A percentile compares a stretch with the other conserved stretches of the same genome.
Conservation (phyloP, 1,140 invertebrate genomes). For the Pectinophora gossypiella region DNA sequence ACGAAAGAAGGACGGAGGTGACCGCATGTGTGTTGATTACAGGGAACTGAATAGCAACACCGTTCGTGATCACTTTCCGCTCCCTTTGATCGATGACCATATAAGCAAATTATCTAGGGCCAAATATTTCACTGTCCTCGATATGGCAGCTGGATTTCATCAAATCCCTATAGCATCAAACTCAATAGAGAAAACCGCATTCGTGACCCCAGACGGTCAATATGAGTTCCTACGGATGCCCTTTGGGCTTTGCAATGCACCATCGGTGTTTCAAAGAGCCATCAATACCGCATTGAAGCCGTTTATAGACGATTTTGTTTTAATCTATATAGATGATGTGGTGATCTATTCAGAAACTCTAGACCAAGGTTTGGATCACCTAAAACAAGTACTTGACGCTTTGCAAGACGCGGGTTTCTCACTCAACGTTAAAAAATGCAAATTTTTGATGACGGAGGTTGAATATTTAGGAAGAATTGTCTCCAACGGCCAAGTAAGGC, state of each 20-base stretch:
- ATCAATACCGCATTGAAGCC: too few species aligned
- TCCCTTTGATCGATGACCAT: constrained; percentile 71
- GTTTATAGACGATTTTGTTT: too few species aligned
- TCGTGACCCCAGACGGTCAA: constrained; percentile 30
- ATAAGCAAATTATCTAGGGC: constrained; percentile 21
- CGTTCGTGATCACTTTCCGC: constrained; percentile 13
- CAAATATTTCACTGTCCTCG: constrained; percentile 23
- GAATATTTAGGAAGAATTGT: too few species aligned
- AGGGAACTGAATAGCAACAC: constrained; percentile 24
- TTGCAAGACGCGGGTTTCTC: too few species aligned
- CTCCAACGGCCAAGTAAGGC: too few species aligned
- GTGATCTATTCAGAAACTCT: constrained; percentile 13
- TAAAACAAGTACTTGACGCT: constrained; percentile 4
- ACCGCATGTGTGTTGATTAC: constrained; percentile 42
- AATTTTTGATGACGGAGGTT: too few species aligned
- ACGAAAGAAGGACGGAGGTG: constrained; percentile 14
- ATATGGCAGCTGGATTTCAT: constrained; percentile 30
- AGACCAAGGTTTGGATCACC: constrained; percentile 14
- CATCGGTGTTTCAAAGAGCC: constrained; percentile 22
- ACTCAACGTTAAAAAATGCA: too few species aligned
- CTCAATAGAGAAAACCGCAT: constrained; percentile 28
- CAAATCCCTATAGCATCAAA: constrained; percentile 21
- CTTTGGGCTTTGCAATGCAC: constrained; percentile 16
- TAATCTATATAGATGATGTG: constrained; percentile 30
- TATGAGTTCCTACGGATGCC: constrained; percentile 28